Evolutionary conservation across 1,140 invertebrate genomes (phyloP).

Genomic region (Cydia pomonella): DNA sequence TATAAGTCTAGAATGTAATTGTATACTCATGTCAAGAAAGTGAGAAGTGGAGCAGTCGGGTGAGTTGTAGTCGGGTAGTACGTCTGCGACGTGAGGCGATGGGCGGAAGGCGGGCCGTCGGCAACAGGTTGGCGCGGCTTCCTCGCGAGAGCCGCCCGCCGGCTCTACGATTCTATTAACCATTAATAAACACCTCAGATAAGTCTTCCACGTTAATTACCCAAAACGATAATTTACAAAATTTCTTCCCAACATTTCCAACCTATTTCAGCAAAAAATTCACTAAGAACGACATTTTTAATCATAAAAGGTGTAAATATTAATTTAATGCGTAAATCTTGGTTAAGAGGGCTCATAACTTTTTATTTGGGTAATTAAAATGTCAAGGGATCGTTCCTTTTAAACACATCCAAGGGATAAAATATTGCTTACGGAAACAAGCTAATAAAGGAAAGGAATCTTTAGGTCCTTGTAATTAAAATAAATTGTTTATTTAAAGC

Average conservation of each 20-base stretch:
- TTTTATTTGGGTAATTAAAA: conserved; percentile 32
- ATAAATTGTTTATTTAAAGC: neutral
- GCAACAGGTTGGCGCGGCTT: conserved; percentile 74
- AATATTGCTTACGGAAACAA: conserved; percentile 19
- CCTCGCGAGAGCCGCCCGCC: conserved; percentile 50
- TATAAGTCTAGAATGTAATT: conserved; percentile 39
- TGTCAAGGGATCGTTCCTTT: conserved; percentile 24
- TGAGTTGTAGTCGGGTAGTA: conserved; percentile 37
- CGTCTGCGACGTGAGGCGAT: conserved; percentile 53
- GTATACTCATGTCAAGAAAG: conserved; percentile 43
- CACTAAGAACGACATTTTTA: conserved; percentile 43
- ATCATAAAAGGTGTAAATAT: conserved; percentile 31
- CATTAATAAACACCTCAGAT: conserved; percentile 58
- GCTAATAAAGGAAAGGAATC: neutral
- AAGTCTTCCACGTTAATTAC: conserved; percentile 59
- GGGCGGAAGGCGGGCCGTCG: conserved; percentile 77
- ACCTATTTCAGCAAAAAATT: conserved; percentile 42
- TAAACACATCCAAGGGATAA: conserved; percentile 19
- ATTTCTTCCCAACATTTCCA: conserved; percentile 43
- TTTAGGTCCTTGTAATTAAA: neutral
- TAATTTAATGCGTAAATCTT: conserved; percentile 29
- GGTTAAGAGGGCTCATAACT: conserved; percentile 23
- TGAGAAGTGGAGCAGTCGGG: conserved; percentile 32
- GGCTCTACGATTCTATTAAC: conserved; percentile 64
- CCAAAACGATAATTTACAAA: conserved; percentile 54